Conservation (phyloP, 2,888 invertebrate species). For the Trichopria drosophilae region DNA sequence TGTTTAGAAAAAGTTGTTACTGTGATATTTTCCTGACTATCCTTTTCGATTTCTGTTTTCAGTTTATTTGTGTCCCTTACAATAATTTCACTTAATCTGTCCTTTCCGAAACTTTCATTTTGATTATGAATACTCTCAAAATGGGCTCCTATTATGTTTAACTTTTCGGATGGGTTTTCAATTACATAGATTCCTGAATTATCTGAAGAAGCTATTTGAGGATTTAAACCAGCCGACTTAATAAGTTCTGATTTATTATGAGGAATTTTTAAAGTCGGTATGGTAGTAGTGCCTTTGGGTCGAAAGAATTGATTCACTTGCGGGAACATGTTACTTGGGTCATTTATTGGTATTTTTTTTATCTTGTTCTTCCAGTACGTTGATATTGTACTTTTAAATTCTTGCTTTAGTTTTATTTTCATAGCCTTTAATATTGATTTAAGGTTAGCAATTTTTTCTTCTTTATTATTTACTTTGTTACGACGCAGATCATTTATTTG, state of each 20-base stretch:
- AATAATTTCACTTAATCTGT: background rate
- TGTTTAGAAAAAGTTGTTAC: constrained; percentile 6
- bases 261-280: constrained; percentile 3
- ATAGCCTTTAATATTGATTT: constrained; percentile 11
- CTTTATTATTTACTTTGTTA: background rate
- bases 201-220: background rate
- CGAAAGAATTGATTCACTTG: constrained; percentile 21
- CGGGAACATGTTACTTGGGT: too few species aligned
- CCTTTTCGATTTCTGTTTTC: constrained; percentile 6
- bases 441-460: too few species aligned
- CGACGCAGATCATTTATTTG: too few species aligned
- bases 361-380: constrained; percentile 14
- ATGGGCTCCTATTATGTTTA: constrained; percentile 18
- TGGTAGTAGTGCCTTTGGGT: constrained; percentile 7
- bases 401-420: background rate
- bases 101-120: constrained; percentile 11
- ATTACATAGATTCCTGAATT: background rate
- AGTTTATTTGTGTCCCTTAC: background rate
- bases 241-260: constrained; percentile 3
- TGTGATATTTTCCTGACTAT: constrained; percentile 6
- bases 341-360: constrained; percentile 11
- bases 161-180: background rate
- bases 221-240: background rate
- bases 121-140: constrained; percentile 14
- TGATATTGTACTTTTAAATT: too few species aligned